Percentiles rank a stretch among this genome's conserved stretches.
phyloP scores from a whole-genome alignment of 2,113 vertebrate genomes.

The Pyrgilauda ruficollis region DNA sequence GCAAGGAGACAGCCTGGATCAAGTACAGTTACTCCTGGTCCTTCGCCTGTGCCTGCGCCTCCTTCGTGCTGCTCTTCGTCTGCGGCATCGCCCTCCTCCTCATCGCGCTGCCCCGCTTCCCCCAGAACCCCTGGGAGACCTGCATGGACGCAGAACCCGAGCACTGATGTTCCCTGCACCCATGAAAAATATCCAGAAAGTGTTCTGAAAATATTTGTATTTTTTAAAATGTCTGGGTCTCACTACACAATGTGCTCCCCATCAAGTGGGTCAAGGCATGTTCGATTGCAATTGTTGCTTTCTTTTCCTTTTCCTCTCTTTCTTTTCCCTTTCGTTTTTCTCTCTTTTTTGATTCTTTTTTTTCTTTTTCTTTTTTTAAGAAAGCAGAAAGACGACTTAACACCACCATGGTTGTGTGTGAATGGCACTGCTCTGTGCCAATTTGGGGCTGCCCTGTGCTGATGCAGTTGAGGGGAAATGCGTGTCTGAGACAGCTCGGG shows the following conservation, averaged over 20 bases:
- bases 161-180: slow-evolving; percentile 50
- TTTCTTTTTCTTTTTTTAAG: not conserved
- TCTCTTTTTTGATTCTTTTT: not conserved
- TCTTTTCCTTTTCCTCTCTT: not conserved
- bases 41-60: slow-evolving; percentile 87
- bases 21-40: slow-evolving; percentile 91
- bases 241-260: not conserved
- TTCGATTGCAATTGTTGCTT: not conserved
- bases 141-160: slow-evolving; percentile 96
- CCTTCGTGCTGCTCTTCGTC: slow-evolving; percentile 89
- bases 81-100: slow-evolving; percentile 85
- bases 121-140: slow-evolving; percentile 94
- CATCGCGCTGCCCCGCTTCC: slow-evolving; percentile 94
- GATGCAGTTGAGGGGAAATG: not conserved
- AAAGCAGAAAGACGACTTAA: not conserved
- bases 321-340: not conserved
- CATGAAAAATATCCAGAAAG: not conserved
- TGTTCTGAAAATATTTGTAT: not conserved
- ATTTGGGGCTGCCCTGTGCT: not conserved
- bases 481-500: not conserved
- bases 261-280: not conserved
- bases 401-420: not conserved
- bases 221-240: not conserved
- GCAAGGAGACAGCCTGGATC: slow-evolving; percentile 90
- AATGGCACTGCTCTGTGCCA: not conserved